Conservation (phyloP, 1,140 invertebrate species). For the Acromyrmex charruanus region DNA sequence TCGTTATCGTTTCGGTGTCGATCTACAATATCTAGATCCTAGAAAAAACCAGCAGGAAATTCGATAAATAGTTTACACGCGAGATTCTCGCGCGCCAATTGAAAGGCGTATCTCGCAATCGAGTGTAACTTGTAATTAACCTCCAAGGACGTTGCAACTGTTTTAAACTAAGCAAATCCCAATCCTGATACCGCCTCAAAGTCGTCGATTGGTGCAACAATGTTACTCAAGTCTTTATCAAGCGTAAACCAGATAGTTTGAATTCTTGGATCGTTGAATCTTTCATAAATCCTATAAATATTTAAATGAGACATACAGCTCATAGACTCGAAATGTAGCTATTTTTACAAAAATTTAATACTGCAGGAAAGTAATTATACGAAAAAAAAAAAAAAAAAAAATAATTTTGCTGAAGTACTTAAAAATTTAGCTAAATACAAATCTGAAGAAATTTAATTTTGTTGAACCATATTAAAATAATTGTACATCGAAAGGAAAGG, state of each 20-base stretch:
- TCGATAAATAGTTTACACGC: conserved; percentile 36
- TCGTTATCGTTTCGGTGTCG: conserved; percentile 20
- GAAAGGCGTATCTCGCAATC: conserved; percentile 64
- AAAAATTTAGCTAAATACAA: too few species aligned
- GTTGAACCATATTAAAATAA: too few species aligned
- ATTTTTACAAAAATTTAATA: too few species aligned
- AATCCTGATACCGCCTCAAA: conserved; percentile 37
- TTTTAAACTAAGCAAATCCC: conserved; percentile 67
- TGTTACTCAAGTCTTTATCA: neutral
- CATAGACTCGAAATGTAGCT: neutral
- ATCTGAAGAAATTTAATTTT: too few species aligned
- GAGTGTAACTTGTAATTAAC: conserved; percentile 60
- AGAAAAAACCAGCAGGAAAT: conserved; percentile 59
- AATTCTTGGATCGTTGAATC: neutral
- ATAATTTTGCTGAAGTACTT: too few species aligned
- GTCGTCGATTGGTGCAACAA: neutral
- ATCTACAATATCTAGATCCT: neutral
- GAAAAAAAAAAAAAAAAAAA: too few species aligned
- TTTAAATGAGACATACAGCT: neutral
- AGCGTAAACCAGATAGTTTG: neutral
- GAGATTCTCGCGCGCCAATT: conserved; percentile 55
- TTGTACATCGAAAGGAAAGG: too few species aligned
- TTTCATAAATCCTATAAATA: neutral
- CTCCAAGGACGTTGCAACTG: conserved; percentile 67
- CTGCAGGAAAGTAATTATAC: too few species aligned